These are phyloP conservation scores for Stomorhina lunata DNA, from an alignment of 2,888 invertebrate genomes.

Conservation along the genomic window DNA sequence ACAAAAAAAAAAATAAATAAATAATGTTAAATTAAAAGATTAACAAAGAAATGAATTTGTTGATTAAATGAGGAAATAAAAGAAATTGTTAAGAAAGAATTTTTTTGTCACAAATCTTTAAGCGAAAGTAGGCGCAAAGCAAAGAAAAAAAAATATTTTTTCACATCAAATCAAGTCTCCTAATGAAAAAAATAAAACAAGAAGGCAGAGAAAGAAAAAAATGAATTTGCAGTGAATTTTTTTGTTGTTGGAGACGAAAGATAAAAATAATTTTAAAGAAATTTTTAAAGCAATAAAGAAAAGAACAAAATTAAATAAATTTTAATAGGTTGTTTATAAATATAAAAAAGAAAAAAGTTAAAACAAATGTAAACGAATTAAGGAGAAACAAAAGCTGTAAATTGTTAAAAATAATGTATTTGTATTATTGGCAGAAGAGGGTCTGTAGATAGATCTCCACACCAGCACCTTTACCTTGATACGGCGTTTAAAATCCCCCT, in stretches of 20 bases:
- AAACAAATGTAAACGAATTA: neutral
- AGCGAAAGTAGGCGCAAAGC: slow-evolving; percentile 53
- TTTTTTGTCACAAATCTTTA: neutral
- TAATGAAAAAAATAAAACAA: slow-evolving; percentile 32
- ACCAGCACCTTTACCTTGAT: no score
- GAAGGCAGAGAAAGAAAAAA: neutral
- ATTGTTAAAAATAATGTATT: slow-evolving; percentile 3
- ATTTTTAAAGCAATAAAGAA: slow-evolving; percentile 17
- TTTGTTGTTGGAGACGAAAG: slow-evolving; percentile 8
- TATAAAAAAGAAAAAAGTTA: neutral
- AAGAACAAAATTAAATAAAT: neutral
- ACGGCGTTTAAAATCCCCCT: no score
- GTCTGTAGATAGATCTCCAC: slow-evolving; percentile 5
- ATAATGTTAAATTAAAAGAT: neutral
- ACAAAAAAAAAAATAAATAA: slow-evolving; percentile 10
- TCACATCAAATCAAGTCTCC: slow-evolving; percentile 7
- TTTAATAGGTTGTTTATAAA: neutral
- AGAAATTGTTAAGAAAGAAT: neutral
- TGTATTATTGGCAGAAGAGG: neutral
- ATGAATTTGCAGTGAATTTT: slow-evolving; percentile 3
- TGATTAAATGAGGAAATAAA: neutral
- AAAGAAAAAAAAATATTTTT: slow-evolving; percentile 46
- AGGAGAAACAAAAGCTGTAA: neutral
- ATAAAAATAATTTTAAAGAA: neutral
- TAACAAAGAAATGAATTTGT: slow-evolving; percentile 2